Conservation (phyloP, 1,140 invertebrate genomes). For the Stegodyphus mimosarum region DNA sequence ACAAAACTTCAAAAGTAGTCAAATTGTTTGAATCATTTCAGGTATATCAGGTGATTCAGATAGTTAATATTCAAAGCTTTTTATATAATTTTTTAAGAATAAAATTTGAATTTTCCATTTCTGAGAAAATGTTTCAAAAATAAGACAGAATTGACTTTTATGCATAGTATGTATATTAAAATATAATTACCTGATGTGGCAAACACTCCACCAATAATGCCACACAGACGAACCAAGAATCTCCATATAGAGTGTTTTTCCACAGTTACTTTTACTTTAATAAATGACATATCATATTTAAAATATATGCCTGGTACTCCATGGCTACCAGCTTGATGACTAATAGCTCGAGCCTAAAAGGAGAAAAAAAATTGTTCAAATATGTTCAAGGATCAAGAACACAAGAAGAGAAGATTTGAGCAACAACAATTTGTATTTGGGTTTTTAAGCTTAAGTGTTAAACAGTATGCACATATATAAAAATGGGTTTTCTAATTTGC, state of each 20-base stretch:
- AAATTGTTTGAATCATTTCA: too few relatives aligned
- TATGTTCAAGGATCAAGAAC: too few relatives aligned
- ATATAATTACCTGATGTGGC: slow-evolving; percentile 77
- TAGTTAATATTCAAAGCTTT: too few relatives aligned
- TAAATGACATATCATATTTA: slow-evolving; percentile 91
- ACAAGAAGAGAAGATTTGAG: too few relatives aligned
- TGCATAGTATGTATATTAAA: background rate
- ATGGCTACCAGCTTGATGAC: slow-evolving; percentile 82
- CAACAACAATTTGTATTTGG: too few relatives aligned
- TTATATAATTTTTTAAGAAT: background rate
- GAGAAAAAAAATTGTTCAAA: background rate
- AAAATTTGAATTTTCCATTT: background rate
- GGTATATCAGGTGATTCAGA: too few relatives aligned
- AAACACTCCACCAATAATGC: slow-evolving; percentile 90
- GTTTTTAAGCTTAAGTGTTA: too few relatives aligned
- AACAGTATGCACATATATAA: too few relatives aligned
- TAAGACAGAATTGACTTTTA: background rate
- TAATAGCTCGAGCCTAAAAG: slow-evolving; percentile 77
- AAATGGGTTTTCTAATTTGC: too few relatives aligned
- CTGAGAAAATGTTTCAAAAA: background rate
- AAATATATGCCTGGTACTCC: slow-evolving; percentile 94
- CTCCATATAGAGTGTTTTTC: slow-evolving; percentile 78
- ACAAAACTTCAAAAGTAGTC: too few relatives aligned
- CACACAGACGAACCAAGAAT: slow-evolving; percentile 87
- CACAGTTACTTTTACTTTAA: slow-evolving; percentile 87